Percentiles rank a stretch among this genome's conserved stretches.
Evolutionary conservation across 2,113 vertebrate species (phyloP).

Genomic region (Brevimyrus niger): DNA sequence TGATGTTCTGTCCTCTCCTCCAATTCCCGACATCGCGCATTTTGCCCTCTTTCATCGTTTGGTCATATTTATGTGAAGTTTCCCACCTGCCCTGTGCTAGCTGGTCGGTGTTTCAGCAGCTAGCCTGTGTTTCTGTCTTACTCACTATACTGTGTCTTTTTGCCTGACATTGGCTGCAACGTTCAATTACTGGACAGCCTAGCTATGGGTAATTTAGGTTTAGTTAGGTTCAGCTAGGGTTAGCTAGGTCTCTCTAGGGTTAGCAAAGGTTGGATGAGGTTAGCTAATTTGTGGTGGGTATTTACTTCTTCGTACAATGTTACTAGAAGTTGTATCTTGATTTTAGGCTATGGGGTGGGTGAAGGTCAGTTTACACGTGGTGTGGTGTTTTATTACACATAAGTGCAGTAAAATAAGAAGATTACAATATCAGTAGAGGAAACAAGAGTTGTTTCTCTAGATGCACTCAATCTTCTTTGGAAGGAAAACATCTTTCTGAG

Average conservation of each 20-base stretch:
- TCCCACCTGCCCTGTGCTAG: background rate
- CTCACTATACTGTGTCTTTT: background rate
- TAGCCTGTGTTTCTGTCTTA: background rate
- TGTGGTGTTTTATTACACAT: background rate
- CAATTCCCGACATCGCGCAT: background rate
- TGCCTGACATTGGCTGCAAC: background rate
- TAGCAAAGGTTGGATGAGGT: background rate
- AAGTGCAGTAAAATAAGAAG: background rate
- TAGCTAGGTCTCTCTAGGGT: background rate
- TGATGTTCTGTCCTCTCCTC: background rate
- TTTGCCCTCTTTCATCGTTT: background rate
- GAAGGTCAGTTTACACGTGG: background rate
- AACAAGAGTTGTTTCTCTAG: background rate
- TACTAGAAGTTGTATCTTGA: background rate
- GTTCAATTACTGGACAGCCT: background rate
- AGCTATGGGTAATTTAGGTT: background rate
- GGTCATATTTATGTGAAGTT: background rate
- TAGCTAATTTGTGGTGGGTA: background rate
- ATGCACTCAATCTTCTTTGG: background rate
- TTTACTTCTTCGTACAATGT: no score
- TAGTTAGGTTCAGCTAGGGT: background rate
- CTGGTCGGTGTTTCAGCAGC: background rate
- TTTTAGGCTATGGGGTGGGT: background rate
- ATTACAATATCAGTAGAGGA: background rate
- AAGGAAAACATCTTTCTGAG: background rate